These are phyloP conservation scores for Eupithecia insigniata DNA, from an alignment of 2,888 invertebrate species.

Conservation along the genomic window DNA sequence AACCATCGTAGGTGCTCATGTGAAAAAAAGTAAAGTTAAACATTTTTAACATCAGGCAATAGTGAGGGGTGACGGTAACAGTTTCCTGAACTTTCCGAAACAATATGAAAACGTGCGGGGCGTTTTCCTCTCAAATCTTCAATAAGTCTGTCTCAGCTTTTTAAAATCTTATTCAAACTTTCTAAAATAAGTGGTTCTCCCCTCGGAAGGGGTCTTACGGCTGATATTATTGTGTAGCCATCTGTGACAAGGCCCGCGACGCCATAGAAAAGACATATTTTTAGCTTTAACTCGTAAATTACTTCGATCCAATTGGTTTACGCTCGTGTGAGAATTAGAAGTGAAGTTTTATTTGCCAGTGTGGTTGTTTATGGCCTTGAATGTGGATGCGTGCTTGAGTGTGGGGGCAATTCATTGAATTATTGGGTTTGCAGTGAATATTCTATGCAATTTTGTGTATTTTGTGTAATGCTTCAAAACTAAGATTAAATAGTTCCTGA, in stretches of 20 bases:
- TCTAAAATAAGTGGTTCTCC: slow-evolving; percentile 79
- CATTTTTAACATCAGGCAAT: slow-evolving; percentile 22
- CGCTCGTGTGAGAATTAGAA: slow-evolving; percentile 80
- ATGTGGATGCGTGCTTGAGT: no score
- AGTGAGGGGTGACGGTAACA: slow-evolving; percentile 38
- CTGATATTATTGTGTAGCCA: slow-evolving; percentile 81
- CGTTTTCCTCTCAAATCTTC: slow-evolving; percentile 62
- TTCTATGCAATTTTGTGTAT: background rate
- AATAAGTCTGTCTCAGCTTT: slow-evolving; percentile 72
- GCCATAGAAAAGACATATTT: slow-evolving; percentile 82
- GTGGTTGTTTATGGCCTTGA: slow-evolving; percentile 67
- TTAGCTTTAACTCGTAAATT: slow-evolving; percentile 84
- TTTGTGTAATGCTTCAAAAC: background rate
- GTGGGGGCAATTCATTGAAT: slow-evolving; percentile 34
- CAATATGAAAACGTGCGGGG: slow-evolving; percentile 56
- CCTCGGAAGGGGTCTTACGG: slow-evolving; percentile 68
- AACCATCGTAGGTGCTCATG: background rate
- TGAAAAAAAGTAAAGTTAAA: background rate
- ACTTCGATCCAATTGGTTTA: slow-evolving; percentile 81
- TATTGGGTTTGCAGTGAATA: slow-evolving; percentile 33
- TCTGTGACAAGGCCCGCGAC: slow-evolving; percentile 77
- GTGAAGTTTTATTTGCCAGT: slow-evolving; percentile 73
- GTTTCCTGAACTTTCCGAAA: slow-evolving; percentile 58
- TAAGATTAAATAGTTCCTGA: background rate
- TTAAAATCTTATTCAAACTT: slow-evolving; percentile 84